phyloP scores from a whole-genome alignment of 2,113 vertebrate genomes.

The Pica pica region DNA sequence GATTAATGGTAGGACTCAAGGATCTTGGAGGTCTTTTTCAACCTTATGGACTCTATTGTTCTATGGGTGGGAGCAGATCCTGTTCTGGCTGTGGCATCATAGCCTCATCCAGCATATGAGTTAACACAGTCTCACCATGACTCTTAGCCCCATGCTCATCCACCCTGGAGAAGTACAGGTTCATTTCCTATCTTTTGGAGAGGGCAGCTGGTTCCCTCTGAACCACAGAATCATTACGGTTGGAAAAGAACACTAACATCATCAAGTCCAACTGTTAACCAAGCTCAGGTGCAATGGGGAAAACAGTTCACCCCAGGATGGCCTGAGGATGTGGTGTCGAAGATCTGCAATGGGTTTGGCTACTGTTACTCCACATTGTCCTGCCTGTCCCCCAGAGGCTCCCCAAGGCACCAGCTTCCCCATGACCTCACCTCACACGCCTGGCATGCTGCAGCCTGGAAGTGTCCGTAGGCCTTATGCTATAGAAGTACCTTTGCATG shows the following conservation, averaged over 20 bases:
- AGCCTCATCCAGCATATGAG: not conserved
- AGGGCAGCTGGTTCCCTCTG: not conserved
- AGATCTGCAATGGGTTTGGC: not conserved
- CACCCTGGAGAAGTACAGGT: not conserved
- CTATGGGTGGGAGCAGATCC: not conserved
- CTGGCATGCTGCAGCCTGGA: not conserved
- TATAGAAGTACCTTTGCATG: not conserved
- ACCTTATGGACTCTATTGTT: not conserved
- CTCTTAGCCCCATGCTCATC: not conserved
- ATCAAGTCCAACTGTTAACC: not conserved
- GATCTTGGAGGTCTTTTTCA: not conserved
- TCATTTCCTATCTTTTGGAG: not conserved
- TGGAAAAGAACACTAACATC: not conserved
- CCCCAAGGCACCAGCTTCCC: not conserved
- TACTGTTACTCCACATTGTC: not conserved
- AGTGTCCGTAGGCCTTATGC: not conserved
- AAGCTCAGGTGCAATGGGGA: not conserved
- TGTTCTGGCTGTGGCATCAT: not conserved
- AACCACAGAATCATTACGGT: not conserved
- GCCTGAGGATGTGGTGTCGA: not conserved
- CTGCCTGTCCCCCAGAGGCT: not conserved
- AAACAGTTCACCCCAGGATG: not conserved
- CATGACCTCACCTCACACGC: accelerated
- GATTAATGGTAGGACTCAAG: no score
- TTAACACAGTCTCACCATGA: not conserved